Conservation (phyloP, 2,888 invertebrate species). For the Beris chalybata region DNA sequence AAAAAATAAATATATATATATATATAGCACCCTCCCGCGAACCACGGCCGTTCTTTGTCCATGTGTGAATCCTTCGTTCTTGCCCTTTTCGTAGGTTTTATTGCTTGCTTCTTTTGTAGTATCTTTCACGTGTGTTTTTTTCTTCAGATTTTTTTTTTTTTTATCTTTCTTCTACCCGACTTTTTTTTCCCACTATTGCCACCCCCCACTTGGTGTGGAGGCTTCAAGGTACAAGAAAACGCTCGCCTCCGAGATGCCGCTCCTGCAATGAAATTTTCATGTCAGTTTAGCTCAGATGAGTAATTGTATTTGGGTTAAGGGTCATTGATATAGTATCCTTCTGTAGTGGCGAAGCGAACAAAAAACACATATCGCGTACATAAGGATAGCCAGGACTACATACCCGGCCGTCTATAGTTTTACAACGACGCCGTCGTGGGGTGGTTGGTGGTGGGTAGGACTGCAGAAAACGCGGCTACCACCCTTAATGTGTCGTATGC, state of each 20-base stretch:
- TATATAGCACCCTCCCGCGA: constrained; percentile 16
- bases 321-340: constrained; percentile 42
- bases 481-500: neutral
- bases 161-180: neutral
- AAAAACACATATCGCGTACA: constrained; percentile 5
- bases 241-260: neutral
- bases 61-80: neutral
- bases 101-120: neutral
- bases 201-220: too few species aligned
- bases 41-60: neutral
- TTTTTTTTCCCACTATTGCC: constrained; percentile 1
- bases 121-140: neutral
- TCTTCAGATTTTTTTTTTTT: neutral
- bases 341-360: constrained; percentile 1
- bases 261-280: constrained; percentile 39
- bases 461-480: constrained; percentile 13
- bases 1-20: constrained; percentile 2
- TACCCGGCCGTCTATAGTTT: neutral
- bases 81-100: constrained; percentile 3
- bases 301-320: constrained; percentile 46
- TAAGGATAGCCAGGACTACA: neutral
- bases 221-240: too few species aligned
- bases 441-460: neutral
- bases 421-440: neutral
- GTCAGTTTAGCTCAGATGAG: constrained; percentile 42